Evolutionary conservation across 2,888 invertebrate genomes (phyloP).

Genomic region (Ophion ellenae): DNA sequence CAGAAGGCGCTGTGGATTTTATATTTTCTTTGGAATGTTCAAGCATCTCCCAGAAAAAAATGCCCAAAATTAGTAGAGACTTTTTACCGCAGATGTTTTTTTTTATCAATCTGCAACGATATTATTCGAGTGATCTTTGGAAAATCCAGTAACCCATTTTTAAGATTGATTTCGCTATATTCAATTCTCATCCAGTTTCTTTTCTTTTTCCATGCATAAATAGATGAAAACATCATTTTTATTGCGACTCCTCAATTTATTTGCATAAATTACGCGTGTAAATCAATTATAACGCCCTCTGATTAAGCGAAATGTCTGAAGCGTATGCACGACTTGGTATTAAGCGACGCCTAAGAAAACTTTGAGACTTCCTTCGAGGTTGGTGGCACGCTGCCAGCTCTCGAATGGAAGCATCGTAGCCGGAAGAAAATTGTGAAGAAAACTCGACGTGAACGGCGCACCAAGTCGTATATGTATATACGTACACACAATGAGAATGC

Average conservation of each 20-base stretch:
- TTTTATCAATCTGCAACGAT: too few relatives aligned
- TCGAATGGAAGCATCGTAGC: constrained; percentile 48
- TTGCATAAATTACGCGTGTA: background rate
- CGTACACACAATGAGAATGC: constrained; percentile 49
- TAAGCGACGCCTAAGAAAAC: background rate
- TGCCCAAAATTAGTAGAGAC: too few relatives aligned
- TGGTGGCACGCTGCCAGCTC: constrained; percentile 36
- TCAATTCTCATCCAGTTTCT: background rate
- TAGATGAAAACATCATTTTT: background rate
- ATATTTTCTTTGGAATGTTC: too few relatives aligned
- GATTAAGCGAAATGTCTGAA: constrained; percentile 17
- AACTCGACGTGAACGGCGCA: constrained; percentile 34
- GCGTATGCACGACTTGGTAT: constrained; percentile 9
- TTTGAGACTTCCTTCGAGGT: constrained; percentile 5
- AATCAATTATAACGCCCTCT: constrained; percentile 11
- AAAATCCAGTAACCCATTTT: background rate
- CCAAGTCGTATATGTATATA: constrained; percentile 12
- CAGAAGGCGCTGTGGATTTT: too few relatives aligned
- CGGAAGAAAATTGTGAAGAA: constrained; percentile 57
- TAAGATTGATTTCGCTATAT: background rate
- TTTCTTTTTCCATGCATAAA: background rate
- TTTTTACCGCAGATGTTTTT: too few relatives aligned
- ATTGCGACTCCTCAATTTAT: background rate
- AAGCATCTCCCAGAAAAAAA: too few relatives aligned
- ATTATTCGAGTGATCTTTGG: background rate